phyloP scores from a whole-genome alignment of 2,797 vertebrate species.

The Xiphophorus birchmanni region DNA sequence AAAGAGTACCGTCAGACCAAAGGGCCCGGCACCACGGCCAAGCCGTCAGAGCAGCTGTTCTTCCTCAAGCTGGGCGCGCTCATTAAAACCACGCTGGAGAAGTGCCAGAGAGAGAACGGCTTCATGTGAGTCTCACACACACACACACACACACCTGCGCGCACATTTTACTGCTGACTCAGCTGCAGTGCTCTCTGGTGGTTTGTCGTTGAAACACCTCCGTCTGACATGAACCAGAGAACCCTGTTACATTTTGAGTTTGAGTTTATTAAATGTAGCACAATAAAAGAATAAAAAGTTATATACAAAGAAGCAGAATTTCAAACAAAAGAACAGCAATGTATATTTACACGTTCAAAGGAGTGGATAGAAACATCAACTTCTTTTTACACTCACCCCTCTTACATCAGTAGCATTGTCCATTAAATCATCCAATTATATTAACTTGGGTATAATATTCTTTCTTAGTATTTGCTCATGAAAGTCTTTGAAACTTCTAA shows the following conservation, averaged over 20 bases:
- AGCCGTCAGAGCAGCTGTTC: conserved; percentile 96
- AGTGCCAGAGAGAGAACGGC: conserved; percentile 96
- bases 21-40: conserved; percentile 93
- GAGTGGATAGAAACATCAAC: too few species aligned
- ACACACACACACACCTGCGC: background rate
- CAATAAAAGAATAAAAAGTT: too few species aligned
- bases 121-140: conserved; percentile 90
- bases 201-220: background rate
- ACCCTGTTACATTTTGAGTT: background rate
- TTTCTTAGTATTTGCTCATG: background rate
- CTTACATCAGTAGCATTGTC: too few species aligned
- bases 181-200: background rate
- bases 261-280: background rate
- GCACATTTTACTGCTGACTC: background rate
- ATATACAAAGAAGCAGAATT: too few species aligned
- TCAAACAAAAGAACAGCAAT: too few species aligned
- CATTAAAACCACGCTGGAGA: conserved; percentile 93
- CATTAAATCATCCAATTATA: too few species aligned
- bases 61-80: conserved; percentile 91
- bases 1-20: conserved; percentile 98
- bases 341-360: too few species aligned
- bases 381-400: too few species aligned
- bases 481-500: background rate
- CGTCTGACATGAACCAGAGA: background rate
- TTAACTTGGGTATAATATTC: too few species aligned